A percentile compares a stretch with the other conserved stretches of the same genome.
Evolutionary conservation across 2,888 invertebrate species (phyloP).

Genomic region (Drosophila meridiana): DNA sequence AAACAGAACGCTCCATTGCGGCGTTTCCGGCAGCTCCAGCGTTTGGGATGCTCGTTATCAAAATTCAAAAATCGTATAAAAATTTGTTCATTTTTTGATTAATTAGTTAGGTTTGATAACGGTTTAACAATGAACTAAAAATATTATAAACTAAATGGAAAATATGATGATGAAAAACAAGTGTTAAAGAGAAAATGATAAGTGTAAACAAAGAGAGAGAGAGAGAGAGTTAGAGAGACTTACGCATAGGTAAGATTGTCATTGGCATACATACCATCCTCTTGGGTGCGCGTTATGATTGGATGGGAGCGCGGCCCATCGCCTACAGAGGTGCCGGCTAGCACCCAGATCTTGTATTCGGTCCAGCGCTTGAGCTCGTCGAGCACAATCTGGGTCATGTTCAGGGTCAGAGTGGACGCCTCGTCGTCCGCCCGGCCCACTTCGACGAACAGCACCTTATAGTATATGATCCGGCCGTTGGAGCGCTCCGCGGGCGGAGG

Average conservation of each 20-base stretch:
- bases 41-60: constrained; percentile 70
- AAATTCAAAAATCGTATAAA: constrained; percentile 78
- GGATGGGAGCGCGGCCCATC: constrained; percentile 97
- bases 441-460: constrained; percentile 96
- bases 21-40: constrained; percentile 43
- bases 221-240: constrained; percentile 39
- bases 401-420: constrained; percentile 92
- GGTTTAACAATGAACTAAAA: constrained; percentile 8
- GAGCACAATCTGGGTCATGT: constrained; percentile 92
- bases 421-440: constrained; percentile 93
- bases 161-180: constrained; percentile 5
- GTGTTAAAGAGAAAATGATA: constrained; percentile 24
- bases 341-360: constrained; percentile 97
- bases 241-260: constrained; percentile 75
- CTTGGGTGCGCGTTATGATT: constrained; percentile 96
- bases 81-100: constrained; percentile 57
- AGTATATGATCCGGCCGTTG: constrained; percentile 97
- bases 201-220: constrained; percentile 39
- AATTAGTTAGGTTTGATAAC: constrained; percentile 48
- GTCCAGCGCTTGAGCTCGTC: constrained; percentile 97
- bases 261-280: constrained; percentile 96
- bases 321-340: constrained; percentile 98
- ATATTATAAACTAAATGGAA: constrained; percentile 10
- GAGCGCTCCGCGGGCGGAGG: constrained; percentile 96
- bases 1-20: constrained; percentile 65